Base-by-base conservation (phyloP, 2,888 invertebrate species). In the Slavum lentiscoides region DNA sequence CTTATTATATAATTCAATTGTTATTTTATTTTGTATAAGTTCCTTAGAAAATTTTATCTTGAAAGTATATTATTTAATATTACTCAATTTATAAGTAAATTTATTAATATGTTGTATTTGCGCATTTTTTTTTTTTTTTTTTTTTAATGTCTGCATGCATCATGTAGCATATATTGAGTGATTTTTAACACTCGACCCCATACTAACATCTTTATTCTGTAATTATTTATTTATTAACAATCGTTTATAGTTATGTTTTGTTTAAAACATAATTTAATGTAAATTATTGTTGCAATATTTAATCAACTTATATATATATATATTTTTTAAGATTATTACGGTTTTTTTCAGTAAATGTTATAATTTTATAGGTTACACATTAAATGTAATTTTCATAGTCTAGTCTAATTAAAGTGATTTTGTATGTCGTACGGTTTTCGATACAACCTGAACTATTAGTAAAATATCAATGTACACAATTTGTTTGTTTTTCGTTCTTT, bases 11-110 rank as follows among this genome's bases (percentile, higher is more conserved):
- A 72, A 72, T 66, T 72, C 49, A 76, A 80, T 80, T 80, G 64
- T 80, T 80, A 80, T 80, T 80, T 80, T 80, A 80, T 64, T 80
- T 80, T 80, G 70, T 80, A 70, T 72, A 72, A 72, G 80, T 80
- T 80, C 80, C 80, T 80, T 80, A 80, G 64, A 80, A 80, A 80
- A 80, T 77, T 77, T 30, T 80, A 80, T 80, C 66, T 37, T 66
- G 58, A 55, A 58, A 55, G 58, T 72, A 72, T 66, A 80, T 64
- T 55, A 64, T 72, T 72, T 70, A 64, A 80, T n/a, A n/a, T 70
- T 66, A 55, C 55, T 72, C 53, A 77, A 70, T 77, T 69, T 77
- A 70, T 69, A 59, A 68, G 21, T 62, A 55, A 62, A 66, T 64
- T 66, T 66, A 64, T 23, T 62, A 39, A 53, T 69, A 37, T 68